Evolutionary conservation across 1,140 invertebrate genomes (phyloP), one percentile per base, ranked within the genome.

Genomic region (Uloborus diversus): DNA sequence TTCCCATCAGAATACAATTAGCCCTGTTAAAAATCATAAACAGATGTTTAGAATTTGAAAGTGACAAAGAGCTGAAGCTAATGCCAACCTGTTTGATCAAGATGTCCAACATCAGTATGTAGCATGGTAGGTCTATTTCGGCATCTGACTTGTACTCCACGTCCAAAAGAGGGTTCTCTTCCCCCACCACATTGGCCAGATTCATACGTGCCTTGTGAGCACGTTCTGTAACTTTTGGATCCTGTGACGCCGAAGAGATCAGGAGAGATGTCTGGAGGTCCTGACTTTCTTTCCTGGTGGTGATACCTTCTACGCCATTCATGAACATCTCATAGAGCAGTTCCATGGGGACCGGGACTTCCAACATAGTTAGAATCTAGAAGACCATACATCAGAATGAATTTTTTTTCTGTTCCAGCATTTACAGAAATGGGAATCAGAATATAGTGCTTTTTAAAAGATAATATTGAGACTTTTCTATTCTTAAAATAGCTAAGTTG

Each of bases 71-170:
- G n/a, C n/a, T n/a, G n/a, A n/a, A n/a, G n/a, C n/a, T n/a, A n/a
- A n/a, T 25, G 13, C 20, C 4, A 69, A 95, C 93, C 89, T 99
- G 97, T 89, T 97, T 97, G 3, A 98, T 87, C 42, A 98, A 87
- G 81, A 99, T 93, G 86, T 99, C 97, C 68, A 99, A 88, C 96
- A 99, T 99, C 2, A 99, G 90, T 80, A 99, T 95, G 86, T 95
- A 98, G 84, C 96, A 98, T 3, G 94, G 94, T 7, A 98, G 88
- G 51, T 87, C 85, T 4, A 87, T 83, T 75, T 89, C 88, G n/a
- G 59, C 62, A 35, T 82, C 81, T 47, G 76, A 65, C 47, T 79
- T 51, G 7, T 51, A 61, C 20, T 79, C 76, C 17, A 69, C 56
- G 49, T 69, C 66, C 30, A 49, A 11, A 0, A 66, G 25, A 25